Conservation (phyloP, 2,113 vertebrate species). For the Dasypus novemcinctus region DNA sequence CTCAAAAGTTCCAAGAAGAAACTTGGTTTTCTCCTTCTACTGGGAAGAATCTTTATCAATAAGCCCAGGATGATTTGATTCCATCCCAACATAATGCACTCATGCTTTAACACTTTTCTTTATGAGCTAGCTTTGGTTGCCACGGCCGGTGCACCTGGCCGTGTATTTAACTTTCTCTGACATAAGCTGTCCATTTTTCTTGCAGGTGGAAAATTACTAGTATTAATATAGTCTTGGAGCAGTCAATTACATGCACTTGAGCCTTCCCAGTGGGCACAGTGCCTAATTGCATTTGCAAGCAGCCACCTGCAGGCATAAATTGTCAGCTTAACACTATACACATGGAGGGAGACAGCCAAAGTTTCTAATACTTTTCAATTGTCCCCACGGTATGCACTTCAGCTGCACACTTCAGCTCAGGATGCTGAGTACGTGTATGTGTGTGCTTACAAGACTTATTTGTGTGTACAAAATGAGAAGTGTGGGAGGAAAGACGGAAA, state of each 20-base stretch:
- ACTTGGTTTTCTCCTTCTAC: background rate
- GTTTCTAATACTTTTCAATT: background rate
- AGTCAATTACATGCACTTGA: conserved; percentile 14
- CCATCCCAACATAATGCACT: background rate
- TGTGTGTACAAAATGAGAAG: background rate
- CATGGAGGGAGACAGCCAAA: background rate
- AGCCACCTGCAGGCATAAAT: conserved; percentile 53
- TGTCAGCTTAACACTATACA: background rate
- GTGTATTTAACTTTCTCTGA: conserved; percentile 2
- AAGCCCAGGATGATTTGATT: background rate
- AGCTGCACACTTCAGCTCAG: background rate
- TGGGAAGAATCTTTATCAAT: conserved; percentile 17
- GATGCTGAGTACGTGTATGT: background rate
- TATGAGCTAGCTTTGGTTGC: background rate
- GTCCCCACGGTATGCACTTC: background rate
- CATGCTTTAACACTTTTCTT: background rate
- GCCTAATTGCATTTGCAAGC: conserved; percentile 44
- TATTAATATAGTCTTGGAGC: conserved; percentile 39
- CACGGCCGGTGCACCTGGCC: background rate
- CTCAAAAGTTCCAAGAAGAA: background rate
- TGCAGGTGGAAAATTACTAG: conserved; percentile 46
- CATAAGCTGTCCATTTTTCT: conserved; percentile 20
- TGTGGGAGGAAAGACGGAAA: background rate
- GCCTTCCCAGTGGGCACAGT: background rate
- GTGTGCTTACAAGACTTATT: background rate